Evolutionary conservation across 37 sponge, comb jelly and placozoan species (phyloP).

Genomic region (Tethya wilhelma): DNA sequence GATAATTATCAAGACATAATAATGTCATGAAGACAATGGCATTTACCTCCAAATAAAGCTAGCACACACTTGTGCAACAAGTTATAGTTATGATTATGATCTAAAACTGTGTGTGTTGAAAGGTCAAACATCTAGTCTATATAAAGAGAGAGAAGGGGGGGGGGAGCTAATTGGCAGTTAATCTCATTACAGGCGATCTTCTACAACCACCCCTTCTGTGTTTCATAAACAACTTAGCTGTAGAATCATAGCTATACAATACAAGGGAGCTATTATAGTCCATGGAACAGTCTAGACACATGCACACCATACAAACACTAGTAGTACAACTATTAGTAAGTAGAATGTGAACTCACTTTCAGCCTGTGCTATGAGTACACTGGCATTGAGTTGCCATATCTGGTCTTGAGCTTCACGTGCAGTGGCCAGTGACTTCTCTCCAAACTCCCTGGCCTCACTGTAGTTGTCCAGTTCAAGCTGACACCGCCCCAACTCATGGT

Average conservation of each 20-base stretch:
- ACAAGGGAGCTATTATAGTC: not conserved
- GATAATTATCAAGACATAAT: too few species aligned
- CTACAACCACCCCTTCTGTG: too few species aligned
- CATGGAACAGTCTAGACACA: not conserved
- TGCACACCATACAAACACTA: not conserved
- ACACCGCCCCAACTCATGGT: constrained; percentile 92
- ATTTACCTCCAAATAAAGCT: too few species aligned
- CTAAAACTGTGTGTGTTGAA: not conserved
- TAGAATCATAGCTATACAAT: not conserved
- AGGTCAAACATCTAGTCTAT: not conserved
- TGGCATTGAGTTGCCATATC: constrained; percentile 92
- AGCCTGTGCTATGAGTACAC: constrained; percentile 82
- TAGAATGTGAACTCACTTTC: constrained; percentile 46
- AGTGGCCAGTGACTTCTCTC: constrained; percentile 76
- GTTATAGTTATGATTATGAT: not conserved
- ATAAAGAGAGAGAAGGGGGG: not conserved
- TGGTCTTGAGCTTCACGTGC: constrained; percentile 79
- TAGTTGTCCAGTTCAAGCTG: constrained; percentile 71
- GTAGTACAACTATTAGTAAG: not conserved
- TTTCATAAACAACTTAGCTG: not conserved
- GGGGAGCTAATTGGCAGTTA: too few species aligned
- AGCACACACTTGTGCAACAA: too few species aligned
- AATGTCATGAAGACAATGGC: not conserved
- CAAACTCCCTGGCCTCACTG: constrained; percentile 58
- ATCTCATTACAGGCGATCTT: not conserved